A percentile compares a stretch with the other conserved stretches of the same genome.
phyloP scores from a whole-genome alignment of 2,888 invertebrate genomes.

The Pseudococcus viburni region DNA sequence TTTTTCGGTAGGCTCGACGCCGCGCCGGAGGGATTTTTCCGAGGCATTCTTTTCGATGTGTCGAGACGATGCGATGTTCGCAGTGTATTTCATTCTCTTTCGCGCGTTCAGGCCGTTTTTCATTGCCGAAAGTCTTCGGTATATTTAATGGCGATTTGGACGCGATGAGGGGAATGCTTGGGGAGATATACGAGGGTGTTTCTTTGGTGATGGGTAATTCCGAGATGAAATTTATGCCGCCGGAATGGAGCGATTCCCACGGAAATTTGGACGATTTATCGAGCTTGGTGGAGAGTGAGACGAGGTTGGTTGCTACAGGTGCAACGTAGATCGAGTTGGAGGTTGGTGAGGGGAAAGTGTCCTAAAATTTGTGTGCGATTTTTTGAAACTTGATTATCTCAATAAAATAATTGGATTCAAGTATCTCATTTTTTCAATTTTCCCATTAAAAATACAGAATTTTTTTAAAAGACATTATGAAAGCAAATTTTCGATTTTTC shows the following conservation, averaged over 20 bases:
- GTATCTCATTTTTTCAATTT: no score
- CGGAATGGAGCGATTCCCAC: slow-evolving; percentile 6
- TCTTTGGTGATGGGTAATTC: neutral
- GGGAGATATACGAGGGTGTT: slow-evolving; percentile 4
- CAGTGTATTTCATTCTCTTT: neutral
- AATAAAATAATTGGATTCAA: no score
- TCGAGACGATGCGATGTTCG: neutral
- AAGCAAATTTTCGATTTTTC: no score
- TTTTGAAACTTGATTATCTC: no score
- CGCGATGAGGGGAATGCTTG: neutral
- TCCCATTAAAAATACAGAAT: no score
- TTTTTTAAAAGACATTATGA: no score
- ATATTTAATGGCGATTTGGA: slow-evolving; percentile 1
- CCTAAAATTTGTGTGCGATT: no score
- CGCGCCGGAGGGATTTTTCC: neutral
- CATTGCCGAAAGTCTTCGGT: neutral
- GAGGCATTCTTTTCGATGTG: neutral
- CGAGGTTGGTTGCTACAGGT: neutral
- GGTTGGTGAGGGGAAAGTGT: neutral
- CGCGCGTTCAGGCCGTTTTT: neutral
- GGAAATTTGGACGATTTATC: neutral
- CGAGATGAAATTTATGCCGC: neutral
- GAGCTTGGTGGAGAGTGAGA: neutral
- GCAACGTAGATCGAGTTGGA: neutral
- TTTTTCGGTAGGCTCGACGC: neutral